phyloP scores from a whole-genome alignment of 2,113 vertebrate genomes.

The Rhadina sibilatrix region DNA sequence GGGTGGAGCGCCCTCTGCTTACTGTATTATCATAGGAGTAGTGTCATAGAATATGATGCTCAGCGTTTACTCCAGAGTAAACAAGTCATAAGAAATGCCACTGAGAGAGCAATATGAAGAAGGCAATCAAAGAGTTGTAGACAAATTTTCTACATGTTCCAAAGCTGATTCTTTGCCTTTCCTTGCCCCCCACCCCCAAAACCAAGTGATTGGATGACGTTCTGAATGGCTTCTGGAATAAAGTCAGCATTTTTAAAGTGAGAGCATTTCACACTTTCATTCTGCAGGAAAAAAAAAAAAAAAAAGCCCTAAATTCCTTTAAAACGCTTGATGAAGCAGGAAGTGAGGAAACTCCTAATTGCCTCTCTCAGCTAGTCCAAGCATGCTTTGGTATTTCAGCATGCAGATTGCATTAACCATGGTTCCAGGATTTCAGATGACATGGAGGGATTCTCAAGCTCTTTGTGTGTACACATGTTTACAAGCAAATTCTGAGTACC shows the following conservation, averaged over 20 bases:
- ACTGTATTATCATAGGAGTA: neutral
- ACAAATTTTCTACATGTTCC: neutral
- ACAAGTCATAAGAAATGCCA: too few relatives aligned
- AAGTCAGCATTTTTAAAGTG: neutral
- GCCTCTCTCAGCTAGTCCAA: conserved; percentile 4
- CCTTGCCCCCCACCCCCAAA: neutral
- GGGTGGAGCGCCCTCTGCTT: neutral
- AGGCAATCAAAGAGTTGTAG: neutral
- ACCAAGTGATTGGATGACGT: neutral
- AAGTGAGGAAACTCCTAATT: conserved; percentile 29
- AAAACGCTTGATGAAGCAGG: neutral
- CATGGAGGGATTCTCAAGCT: neutral
- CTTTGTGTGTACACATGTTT: neutral
- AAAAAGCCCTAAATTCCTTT: neutral
- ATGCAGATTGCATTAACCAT: neutral
- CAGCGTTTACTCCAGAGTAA: too few relatives aligned
- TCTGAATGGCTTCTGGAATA: neutral
- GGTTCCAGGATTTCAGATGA: neutral
- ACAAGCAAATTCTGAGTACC: neutral
- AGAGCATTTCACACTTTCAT: neutral
- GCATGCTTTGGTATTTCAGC: conserved; percentile 10
- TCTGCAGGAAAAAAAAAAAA: neutral
- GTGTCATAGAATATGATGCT: neutral
- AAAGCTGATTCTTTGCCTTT: neutral
- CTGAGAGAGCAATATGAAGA: too few relatives aligned